Evolutionary conservation across 2,113 vertebrate genomes (phyloP).

Genomic region (Eira barbara): DNA sequence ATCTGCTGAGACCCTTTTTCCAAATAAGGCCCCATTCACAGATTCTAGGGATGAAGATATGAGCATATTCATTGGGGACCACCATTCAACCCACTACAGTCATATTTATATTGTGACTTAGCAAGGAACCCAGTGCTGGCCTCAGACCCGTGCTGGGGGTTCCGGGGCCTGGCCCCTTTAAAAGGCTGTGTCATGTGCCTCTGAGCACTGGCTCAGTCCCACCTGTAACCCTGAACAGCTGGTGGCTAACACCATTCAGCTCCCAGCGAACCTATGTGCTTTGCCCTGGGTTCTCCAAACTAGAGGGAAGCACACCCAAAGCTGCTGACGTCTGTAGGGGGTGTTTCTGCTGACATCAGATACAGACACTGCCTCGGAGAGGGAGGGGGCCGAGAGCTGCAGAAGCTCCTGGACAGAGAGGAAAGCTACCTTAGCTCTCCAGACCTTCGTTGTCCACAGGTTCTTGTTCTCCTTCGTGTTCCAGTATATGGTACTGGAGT

Average conservation of each 20-base stretch:
- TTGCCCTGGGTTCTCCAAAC: neutral
- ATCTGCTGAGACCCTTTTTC: neutral
- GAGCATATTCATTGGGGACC: neutral
- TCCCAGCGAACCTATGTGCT: neutral
- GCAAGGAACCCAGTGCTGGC: neutral
- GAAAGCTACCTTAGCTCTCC: neutral
- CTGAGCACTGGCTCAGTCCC: neutral
- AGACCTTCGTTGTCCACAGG: neutral
- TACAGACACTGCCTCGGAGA: neutral
- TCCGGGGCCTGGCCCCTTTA: neutral
- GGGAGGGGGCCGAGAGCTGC: rapidly evolving
- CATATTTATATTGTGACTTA: neutral
- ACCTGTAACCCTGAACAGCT: neutral
- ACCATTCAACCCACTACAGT: neutral
- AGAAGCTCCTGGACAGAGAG: neutral
- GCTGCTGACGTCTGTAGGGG: neutral
- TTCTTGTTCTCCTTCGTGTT: neutral
- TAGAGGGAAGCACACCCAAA: neutral
- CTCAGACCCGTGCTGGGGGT: no score
- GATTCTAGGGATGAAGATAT: neutral
- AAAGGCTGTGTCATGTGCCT: neutral
- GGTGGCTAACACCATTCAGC: neutral
- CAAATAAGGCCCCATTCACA: neutral
- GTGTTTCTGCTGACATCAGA: neutral
- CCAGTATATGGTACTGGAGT: neutral